Percentiles rank a stretch among this genome's conserved stretches.
phyloP scores from a whole-genome alignment of 2,888 invertebrate genomes.

The Cephus nigrinus region DNA sequence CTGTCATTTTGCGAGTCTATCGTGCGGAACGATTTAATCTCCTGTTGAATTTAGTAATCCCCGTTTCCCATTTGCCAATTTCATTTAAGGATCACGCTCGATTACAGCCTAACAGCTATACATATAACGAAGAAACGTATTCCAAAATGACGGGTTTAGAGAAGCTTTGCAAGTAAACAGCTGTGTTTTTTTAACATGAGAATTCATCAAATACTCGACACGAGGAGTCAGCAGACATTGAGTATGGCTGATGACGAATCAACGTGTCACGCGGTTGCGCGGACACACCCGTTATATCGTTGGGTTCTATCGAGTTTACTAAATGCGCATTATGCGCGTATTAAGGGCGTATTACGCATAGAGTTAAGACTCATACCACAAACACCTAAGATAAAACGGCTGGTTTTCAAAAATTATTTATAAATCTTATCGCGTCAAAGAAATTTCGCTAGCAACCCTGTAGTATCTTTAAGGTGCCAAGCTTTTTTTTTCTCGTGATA shows the following conservation, averaged over 20 bases:
- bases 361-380: not conserved
- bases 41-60: not conserved
- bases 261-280: not conserved
- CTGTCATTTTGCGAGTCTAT: not conserved
- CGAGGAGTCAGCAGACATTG: not conserved
- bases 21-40: not conserved
- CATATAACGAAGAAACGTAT: not conserved
- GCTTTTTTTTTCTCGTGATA: not conserved
- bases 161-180: not conserved
- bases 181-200: not conserved
- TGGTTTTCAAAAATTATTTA: not conserved
- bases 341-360: not conserved
- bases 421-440: not conserved
- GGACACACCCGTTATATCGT: not conserved
- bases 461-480: not conserved
- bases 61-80: not conserved
- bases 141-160: not conserved
- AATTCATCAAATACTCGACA: not conserved
- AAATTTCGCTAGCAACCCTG: not conserved
- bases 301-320: not conserved
- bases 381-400: not conserved
- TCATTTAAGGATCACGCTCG: not conserved
- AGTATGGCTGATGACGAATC: not conserved
- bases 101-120: not conserved
- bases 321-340: not conserved